These are phyloP conservation scores for Hiodon alosoides DNA, from an alignment of 2,113 vertebrate genomes.

Conservation along the genomic window DNA sequence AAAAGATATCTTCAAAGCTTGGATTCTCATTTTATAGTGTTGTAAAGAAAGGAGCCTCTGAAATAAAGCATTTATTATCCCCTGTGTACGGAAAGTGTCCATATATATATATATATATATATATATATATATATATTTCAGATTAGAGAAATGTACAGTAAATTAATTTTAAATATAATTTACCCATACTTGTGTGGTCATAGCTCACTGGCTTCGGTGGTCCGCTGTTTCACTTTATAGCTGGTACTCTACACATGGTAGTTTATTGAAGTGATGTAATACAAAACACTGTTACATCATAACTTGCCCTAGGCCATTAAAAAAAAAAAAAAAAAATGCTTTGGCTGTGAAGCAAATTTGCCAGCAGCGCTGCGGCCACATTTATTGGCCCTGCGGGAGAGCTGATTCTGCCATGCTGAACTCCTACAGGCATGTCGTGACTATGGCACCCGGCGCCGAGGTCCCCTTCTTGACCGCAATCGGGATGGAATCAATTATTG, in stretches of 20 bases:
- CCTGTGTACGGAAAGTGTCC: too few relatives aligned
- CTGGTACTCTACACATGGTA: not conserved
- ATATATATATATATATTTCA: too few relatives aligned
- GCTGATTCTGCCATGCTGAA: conserved; percentile 47
- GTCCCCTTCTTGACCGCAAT: not conserved
- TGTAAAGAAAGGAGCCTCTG: too few relatives aligned
- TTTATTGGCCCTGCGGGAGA: conserved; percentile 42
- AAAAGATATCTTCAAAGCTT: too few relatives aligned
- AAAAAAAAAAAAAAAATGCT: not conserved
- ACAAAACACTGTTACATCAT: not conserved
- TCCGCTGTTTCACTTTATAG: not conserved
- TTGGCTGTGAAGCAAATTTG: not conserved
- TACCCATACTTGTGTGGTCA: not conserved
- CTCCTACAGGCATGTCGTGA: conserved; percentile 55
- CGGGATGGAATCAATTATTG: conserved; percentile 53
- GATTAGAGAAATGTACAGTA: not conserved
- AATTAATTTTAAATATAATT: conserved; percentile 1
- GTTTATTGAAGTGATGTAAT: not conserved
- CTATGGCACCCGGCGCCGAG: conserved; percentile 17
- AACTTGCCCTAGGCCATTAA: not conserved
- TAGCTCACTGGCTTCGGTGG: not conserved
- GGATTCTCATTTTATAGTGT: too few relatives aligned
- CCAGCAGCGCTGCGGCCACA: not conserved
- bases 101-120: too few relatives aligned
- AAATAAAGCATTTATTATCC: too few relatives aligned